These are phyloP conservation scores for Echinarachnius parma DNA, from an alignment of 53 echinoderm and acorn worm genomes.

Conservation along the genomic window DNA sequence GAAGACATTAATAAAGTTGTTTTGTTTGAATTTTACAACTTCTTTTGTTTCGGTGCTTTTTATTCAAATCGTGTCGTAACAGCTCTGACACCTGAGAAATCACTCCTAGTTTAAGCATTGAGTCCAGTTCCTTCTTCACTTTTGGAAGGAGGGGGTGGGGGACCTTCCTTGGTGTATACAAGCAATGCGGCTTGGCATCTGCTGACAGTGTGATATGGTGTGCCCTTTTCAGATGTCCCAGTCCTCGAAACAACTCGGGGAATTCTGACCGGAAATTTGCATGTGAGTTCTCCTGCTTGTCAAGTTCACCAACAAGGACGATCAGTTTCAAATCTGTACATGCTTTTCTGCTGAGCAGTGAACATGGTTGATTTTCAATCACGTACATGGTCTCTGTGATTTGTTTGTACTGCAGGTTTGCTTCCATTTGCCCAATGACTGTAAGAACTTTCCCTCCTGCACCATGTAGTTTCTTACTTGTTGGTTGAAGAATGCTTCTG, in stretches of 20 bases:
- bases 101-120: conserved; percentile 46
- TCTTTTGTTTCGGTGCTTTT: too few relatives aligned
- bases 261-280: conserved; percentile 24
- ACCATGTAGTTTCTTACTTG: conserved; percentile 23
- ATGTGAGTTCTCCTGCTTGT: neutral
- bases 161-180: conserved; percentile 23
- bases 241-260: conserved; percentile 21
- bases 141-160: conserved; percentile 47
- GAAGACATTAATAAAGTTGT: too few relatives aligned
- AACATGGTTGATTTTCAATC: conserved; percentile 2
- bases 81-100: conserved; percentile 49
- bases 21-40: too few relatives aligned
- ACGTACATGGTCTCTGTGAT: conserved; percentile 44
- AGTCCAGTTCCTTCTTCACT: conserved; percentile 39
- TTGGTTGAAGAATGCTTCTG: neutral
- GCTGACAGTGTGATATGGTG: conserved; percentile 36
- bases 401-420: too few relatives aligned
- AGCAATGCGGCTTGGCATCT: conserved; percentile 16
- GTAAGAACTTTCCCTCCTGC: conserved; percentile 7
- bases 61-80: too few relatives aligned
- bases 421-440: conserved; percentile 14
- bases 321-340: conserved; percentile 7
- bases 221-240: conserved; percentile 32
- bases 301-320: conserved; percentile 6
- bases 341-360: conserved; percentile 36